phyloP scores from a whole-genome alignment of 2,113 vertebrate genomes.

The Hypanus sabinus region DNA sequence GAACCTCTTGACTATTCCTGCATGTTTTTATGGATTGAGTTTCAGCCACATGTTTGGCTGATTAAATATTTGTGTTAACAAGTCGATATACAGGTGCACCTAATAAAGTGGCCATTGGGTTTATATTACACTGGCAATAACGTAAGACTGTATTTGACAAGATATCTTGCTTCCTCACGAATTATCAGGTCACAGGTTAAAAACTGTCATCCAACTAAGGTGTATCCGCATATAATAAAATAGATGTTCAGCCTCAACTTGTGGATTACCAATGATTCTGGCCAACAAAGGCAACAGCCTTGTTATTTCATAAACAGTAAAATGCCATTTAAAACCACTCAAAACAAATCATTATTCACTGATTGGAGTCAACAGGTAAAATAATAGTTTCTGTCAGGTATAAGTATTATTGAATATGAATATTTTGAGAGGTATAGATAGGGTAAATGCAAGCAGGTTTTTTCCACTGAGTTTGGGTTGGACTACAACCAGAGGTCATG shows the following conservation, averaged over 20 bases:
- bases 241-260: neutral
- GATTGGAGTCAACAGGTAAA: neutral
- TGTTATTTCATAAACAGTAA: neutral
- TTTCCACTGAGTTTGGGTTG: too few relatives aligned
- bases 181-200: neutral
- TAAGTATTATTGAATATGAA: too few relatives aligned
- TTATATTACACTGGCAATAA: neutral
- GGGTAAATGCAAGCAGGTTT: too few relatives aligned
- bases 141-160: neutral
- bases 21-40: too few relatives aligned
- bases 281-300: neutral
- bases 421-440: too few relatives aligned
- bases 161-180: neutral
- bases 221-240: neutral
- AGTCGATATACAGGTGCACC: too few relatives aligned
- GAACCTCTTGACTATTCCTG: too few relatives aligned
- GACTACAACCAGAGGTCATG: too few relatives aligned
- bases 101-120: too few relatives aligned
- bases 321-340: neutral
- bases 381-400: too few relatives aligned
- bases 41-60: too few relatives aligned
- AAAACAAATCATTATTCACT: neutral
- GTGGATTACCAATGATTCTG: neutral
- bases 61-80: too few relatives aligned
- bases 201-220: neutral